Evolutionary conservation across 1,140 invertebrate genomes (phyloP), one percentile per base, ranked within the genome.

Genomic region (Gonioctena quinquepunctata): DNA sequence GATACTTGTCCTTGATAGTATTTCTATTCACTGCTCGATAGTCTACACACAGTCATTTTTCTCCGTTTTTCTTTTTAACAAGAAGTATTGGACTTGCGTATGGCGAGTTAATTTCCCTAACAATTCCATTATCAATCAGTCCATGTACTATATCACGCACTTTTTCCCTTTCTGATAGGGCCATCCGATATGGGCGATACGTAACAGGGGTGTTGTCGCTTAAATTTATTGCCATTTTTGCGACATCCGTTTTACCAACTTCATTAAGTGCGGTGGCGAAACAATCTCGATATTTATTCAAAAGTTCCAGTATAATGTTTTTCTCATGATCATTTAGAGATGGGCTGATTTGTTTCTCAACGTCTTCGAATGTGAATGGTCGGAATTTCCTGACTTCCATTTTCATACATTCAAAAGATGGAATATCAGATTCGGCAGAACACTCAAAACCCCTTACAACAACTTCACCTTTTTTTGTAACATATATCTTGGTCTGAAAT

Each of bases 1-100:
- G 85, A 68, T 81, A 86, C 0, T 73, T 63, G 57, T 83, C 81
- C 22, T 74, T 73, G n/a, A 79, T 72, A 0, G 82, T 83, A 5
- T 81, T 71, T 0, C 71, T 22, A 56, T 83, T 84, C 0, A 84
- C 54, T 19, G 72, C 75, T 8, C 83, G 33, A 60, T 80, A 82
- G 62, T 84, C 82, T 0, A 83, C 77, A 72, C 82, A 84, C 25
- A 84, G 74, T 19, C 82, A 33, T 0, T 59, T 71, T 5, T 16
- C 65, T 19, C 76, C 77, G 65, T 81, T 71, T 52, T 77, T 77
- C 61, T 84, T 84, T 3, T 72, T 75, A 2, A 83, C 81, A 67
- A 84, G 72, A 0, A 84, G 76, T 0, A 82, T 75, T 3, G 80
- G 59, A 25, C 69, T 71, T 77, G 82, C 77, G 80, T 81, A 85